phyloP scores from a whole-genome alignment of 2,888 invertebrate species.

The Aspidiotus rigidus region DNA sequence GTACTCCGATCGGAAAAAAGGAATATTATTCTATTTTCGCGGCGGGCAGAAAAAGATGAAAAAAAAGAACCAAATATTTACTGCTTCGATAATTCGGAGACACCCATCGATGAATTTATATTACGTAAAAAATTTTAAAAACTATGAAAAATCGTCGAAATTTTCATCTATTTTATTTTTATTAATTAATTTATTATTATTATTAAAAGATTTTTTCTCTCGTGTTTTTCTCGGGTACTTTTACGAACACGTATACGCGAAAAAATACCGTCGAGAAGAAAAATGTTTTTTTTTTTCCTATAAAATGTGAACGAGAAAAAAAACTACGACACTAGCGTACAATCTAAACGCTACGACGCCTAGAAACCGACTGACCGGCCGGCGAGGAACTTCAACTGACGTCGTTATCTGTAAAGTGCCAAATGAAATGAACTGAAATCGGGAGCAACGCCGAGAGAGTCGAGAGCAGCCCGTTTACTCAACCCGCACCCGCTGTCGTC shows the following conservation, averaged over 20 bases:
- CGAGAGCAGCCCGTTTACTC: conserved; percentile 11
- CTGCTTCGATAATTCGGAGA: no score
- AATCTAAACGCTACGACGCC: conserved; percentile 32
- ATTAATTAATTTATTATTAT: no score
- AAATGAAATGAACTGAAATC: conserved; percentile 31
- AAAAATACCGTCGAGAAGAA: conserved; percentile 11
- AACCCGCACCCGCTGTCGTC: no score
- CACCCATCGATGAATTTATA: no score
- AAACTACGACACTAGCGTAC: conserved; percentile 30
- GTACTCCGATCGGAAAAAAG: no score
- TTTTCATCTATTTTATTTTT: no score
- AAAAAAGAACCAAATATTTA: no score
- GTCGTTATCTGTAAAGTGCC: conserved; percentile 32
- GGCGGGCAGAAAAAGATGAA: no score
- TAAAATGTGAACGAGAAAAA: conserved; percentile 1
- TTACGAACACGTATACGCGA: conserved; percentile 3
- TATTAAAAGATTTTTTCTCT: no score
- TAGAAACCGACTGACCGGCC: conserved; percentile 30
- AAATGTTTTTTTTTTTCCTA: background rate
- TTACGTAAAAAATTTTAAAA: conserved; percentile 19
- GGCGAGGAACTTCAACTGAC: conserved; percentile 28
- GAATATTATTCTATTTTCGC: no score
- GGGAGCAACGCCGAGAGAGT: conserved; percentile 29
- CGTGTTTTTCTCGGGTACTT: no score
- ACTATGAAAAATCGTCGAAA: conserved; percentile 6